Base-by-base conservation (phyloP, 2,888 invertebrate genomes). In the Agriotes lineatus region DNA sequence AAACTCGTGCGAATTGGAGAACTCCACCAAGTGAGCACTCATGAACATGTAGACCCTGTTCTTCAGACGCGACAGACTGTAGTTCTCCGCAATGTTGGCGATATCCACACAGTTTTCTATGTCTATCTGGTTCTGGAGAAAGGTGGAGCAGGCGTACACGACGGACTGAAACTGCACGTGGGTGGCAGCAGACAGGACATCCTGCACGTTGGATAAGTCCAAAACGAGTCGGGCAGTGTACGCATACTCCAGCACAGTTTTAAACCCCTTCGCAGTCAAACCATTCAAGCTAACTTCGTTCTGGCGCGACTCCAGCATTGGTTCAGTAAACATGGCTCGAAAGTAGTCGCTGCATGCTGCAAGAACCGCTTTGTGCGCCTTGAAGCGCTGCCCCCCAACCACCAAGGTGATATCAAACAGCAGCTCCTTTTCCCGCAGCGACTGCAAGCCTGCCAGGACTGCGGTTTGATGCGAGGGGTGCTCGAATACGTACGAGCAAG, bases 321-420 rank as follows among this genome's bases (percentile, higher is more conserved):
- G 89, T 79, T 89, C 90, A 0, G 91, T 91, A 77, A 93, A 93
- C 92, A 92, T 92, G 57, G 92, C 92, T 73, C 90, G 86, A 82
- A 93, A 93, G 76, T 92, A 93, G 77, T 91, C 91, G 76, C 91
- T 91, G 77, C 91, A 90, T 22, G 92, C 90, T 1, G 92, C 90
- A 68, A 92, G 82, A 0, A 92, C 91, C 0, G 89, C 90, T 71
- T 90, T 87, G 79, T 93, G 92, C 0, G 91, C 92, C 85, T 87
- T 87, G 77, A 91, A 90, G 9, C 87, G 83, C 75, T 87, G 85
- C 20, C 89, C 90, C 76, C 89, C 90, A n/a, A 90, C 90, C 50
- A 90, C 83, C 7, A 92, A 84, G 0, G 90, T 90, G 10, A 92
- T 88, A 82, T 92, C 92, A 71, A 91, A 86, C 10, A 92, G 84